Evolutionary conservation across 2,113 vertebrate species (phyloP).

Genomic region (Nycticryphes semicollaris): DNA sequence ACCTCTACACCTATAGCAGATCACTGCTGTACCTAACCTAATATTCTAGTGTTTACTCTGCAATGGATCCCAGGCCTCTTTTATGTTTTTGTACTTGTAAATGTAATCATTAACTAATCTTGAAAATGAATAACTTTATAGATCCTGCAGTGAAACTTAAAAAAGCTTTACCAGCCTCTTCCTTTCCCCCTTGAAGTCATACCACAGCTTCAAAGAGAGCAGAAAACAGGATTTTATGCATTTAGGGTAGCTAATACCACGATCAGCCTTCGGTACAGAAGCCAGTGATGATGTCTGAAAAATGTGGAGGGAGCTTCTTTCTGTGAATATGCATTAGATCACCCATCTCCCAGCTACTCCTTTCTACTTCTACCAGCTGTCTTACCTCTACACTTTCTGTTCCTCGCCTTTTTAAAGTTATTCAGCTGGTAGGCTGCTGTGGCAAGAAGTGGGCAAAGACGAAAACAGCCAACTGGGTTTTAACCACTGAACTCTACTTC

Average conservation of each 20-base stretch:
- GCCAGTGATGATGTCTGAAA: not conserved
- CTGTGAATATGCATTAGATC: not conserved
- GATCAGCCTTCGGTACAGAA: not conserved
- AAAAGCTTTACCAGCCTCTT: not conserved
- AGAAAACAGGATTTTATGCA: conserved; percentile 26
- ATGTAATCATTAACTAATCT: not conserved
- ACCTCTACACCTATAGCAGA: not conserved
- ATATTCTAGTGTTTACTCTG: not conserved
- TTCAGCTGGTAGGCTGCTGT: not conserved
- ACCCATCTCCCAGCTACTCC: not conserved
- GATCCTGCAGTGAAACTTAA: not conserved
- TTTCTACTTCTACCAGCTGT: not conserved
- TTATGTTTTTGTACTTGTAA: not conserved
- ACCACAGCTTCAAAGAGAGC: conserved; percentile 22
- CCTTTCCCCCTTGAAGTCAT: not conserved
- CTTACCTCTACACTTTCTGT: not conserved
- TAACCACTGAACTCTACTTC: not conserved
- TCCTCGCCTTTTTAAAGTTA: not conserved
- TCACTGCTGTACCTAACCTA: not conserved
- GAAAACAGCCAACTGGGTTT: not conserved
- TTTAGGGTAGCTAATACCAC: not conserved
- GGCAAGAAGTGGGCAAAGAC: not conserved
- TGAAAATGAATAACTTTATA: not conserved
- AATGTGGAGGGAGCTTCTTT: not conserved
- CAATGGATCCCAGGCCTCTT: not conserved